phyloP scores from a whole-genome alignment of 2,888 invertebrate genomes.

The Dromius quadrimaculatus region DNA sequence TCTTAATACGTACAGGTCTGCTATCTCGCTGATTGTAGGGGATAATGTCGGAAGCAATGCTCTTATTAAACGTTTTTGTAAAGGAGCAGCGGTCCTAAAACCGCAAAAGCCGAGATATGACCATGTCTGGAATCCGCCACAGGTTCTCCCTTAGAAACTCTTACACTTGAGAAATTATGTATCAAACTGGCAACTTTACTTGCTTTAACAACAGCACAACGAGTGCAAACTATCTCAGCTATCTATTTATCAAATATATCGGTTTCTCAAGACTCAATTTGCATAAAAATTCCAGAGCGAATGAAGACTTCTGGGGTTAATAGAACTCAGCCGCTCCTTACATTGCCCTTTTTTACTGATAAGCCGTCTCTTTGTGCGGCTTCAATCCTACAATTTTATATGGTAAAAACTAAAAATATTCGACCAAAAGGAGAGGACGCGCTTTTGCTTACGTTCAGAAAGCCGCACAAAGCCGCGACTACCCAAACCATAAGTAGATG shows the following conservation, averaged over 20 bases:
- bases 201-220: background rate
- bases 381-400: too few species aligned
- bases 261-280: background rate
- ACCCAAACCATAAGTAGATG: too few species aligned
- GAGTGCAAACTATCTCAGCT: background rate
- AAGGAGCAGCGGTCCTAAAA: background rate
- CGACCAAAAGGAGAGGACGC: too few species aligned
- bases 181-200: background rate
- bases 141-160: too few species aligned
- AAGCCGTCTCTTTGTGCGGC: too few species aligned
- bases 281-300: background rate
- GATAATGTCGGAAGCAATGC: background rate
- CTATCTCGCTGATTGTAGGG: background rate
- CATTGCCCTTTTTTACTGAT: background rate
- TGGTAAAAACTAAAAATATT: too few species aligned
- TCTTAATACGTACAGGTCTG: background rate
- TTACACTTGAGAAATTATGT: too few species aligned
- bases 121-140: background rate
- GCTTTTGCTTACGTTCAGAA: too few species aligned
- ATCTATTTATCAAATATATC: background rate
- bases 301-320: background rate
- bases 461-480: too few species aligned
- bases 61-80: background rate
- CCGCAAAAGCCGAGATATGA: slow-evolving; percentile 7
- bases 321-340: background rate